These are phyloP conservation scores for Dryas iulia DNA, from an alignment of 1,140 invertebrate genomes.

Conservation along the genomic window DNA sequence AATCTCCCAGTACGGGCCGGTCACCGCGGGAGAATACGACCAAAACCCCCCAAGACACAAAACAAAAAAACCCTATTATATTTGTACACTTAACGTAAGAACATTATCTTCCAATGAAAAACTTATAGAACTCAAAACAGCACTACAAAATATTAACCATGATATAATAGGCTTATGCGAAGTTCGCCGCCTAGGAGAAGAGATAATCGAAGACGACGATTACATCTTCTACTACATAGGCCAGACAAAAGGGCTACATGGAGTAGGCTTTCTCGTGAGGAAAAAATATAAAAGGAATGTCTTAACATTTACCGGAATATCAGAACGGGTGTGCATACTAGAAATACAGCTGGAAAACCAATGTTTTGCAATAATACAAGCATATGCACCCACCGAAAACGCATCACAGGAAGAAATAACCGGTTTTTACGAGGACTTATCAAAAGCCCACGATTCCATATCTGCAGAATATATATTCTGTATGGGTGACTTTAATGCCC, in stretches of 20 bases:
- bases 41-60: conserved; percentile 40
- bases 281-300: too few relatives aligned
- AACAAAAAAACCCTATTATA: conserved; percentile 26
- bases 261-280: too few relatives aligned
- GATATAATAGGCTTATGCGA: conserved; percentile 45
- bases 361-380: conserved; percentile 39
- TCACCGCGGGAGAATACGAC: too few relatives aligned
- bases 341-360: too few relatives aligned
- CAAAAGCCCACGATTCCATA: conserved; percentile 31
- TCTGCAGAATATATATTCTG: conserved; percentile 29
- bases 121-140: conserved; percentile 41
- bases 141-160: conserved; percentile 40
- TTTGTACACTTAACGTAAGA: conserved; percentile 41
- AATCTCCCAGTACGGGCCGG: conserved; percentile 39
- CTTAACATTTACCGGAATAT: conserved; percentile 37
- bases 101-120: conserved; percentile 36
- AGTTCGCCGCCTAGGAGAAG: conserved; percentile 39
- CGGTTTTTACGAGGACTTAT: conserved; percentile 36
- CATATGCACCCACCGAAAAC: conserved; percentile 39
- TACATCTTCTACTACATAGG: conserved; percentile 46
- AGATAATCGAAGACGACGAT: conserved; percentile 38
- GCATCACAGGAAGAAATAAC: conserved; percentile 39
- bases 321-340: too few relatives aligned
- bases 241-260: conserved; percentile 38
- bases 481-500: conserved; percentile 42